phyloP scores from a whole-genome alignment of 2,888 invertebrate species.

The Apeira syringaria region DNA sequence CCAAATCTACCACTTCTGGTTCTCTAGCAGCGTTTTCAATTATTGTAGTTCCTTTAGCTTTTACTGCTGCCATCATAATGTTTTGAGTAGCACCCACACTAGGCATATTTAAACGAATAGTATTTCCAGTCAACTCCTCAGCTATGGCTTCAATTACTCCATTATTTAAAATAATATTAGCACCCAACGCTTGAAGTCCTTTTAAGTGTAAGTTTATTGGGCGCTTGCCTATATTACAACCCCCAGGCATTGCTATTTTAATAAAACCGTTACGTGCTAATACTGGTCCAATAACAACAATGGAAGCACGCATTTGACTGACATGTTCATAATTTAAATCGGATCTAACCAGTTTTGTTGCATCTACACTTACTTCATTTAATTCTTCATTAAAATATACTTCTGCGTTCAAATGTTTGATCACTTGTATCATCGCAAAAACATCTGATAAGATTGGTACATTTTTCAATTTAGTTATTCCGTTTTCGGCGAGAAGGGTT shows the following conservation, averaged over 20 bases:
- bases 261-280: slow-evolving; percentile 15
- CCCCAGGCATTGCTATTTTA: slow-evolving; percentile 17
- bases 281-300: slow-evolving; percentile 21
- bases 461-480: slow-evolving; percentile 13
- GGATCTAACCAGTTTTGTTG: background rate
- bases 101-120: slow-evolving; percentile 15
- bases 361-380: slow-evolving; percentile 17
- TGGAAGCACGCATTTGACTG: slow-evolving; percentile 18
- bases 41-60: slow-evolving; percentile 19
- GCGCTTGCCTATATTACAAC: slow-evolving; percentile 20
- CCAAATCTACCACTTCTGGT: slow-evolving; percentile 25
- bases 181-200: slow-evolving; percentile 22
- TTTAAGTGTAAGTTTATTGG: slow-evolving; percentile 25
- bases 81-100: slow-evolving; percentile 29
- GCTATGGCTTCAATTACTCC: slow-evolving; percentile 15
- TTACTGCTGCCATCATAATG: slow-evolving; percentile 25
- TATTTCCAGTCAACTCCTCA: slow-evolving; percentile 6
- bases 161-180: slow-evolving; percentile 5
- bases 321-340: slow-evolving; percentile 9
- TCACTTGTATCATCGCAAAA: slow-evolving; percentile 14
- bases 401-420: slow-evolving; percentile 10
- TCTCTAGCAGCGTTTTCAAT: slow-evolving; percentile 26
- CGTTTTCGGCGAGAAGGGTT: slow-evolving; percentile 15
- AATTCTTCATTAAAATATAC: slow-evolving; percentile 14
- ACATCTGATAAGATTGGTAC: slow-evolving; percentile 24